Evolutionary conservation across 2,888 invertebrate species (phyloP), one percentile per base, ranked within the genome.

Genomic region (Rhagonycha fulva): DNA sequence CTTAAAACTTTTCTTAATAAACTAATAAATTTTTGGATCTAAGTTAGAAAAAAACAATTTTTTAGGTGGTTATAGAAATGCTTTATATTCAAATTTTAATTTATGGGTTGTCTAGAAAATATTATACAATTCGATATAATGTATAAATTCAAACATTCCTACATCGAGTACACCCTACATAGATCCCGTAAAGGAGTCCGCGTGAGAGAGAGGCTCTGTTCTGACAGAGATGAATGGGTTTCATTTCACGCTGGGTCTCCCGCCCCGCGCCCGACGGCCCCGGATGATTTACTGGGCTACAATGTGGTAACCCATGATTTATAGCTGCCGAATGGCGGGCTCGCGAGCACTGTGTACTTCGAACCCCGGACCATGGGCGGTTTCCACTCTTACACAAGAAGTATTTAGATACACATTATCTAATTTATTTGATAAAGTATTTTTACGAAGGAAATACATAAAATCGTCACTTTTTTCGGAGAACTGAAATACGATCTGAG

Each of bases 241-340:
- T 88, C 88, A 88, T 88, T 88, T 88, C 88, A 88, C 89, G 89
- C 89, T 87, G 88, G 85, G 88, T 89, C 89, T 87, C 89, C 87
- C 88, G 87, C 88, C 88, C 88, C 88, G 86, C 88, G 86, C 87
- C 87, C 80, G 80, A 82, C 86, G 82, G 85, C 85, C 86, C 87
- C 86, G 85, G 89, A 91, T 91, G 91, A 91, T 91, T 91, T 91
- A 91, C 90, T 89, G 90, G 89, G 90, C 90, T 91, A 91, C 91
- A 91, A 90, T 91, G 91, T 91, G 91, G 91, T 91, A 91, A 91
- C 90, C 91, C 91, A 91, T 91, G 91, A 91, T 91, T 91, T 91
- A 91, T 90, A 84, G 89, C 87, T 87, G 89, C 89, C 90, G 90
- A 90, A 90, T 89, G 89, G 89, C 89, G 89, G 89, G 88, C 88